These are phyloP conservation scores for Drosophila mercatorum DNA, from an alignment of 2,888 invertebrate species.

Conservation along the genomic window DNA sequence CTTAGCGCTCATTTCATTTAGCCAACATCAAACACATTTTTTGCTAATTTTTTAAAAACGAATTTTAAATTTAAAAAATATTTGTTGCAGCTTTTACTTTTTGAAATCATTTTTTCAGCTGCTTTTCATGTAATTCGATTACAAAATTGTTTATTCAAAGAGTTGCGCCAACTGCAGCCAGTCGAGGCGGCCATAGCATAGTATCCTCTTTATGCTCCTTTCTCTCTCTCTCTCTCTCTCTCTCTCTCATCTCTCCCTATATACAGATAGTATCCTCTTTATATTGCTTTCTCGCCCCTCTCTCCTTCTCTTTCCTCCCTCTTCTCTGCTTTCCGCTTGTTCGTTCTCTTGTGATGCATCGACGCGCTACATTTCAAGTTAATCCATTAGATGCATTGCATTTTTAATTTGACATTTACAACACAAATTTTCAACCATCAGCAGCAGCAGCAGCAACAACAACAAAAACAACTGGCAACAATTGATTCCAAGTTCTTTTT, in stretches of 20 bases:
- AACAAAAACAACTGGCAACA: constrained; percentile 20
- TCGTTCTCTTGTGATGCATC: constrained; percentile 61
- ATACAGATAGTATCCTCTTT: too few species aligned
- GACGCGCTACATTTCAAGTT: constrained; percentile 65
- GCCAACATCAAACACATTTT: neutral
- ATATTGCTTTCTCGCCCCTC: too few species aligned
- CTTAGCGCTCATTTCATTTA: neutral
- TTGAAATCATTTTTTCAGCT: constrained; percentile 25
- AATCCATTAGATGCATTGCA: constrained; percentile 77
- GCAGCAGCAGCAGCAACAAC: constrained; percentile 14
- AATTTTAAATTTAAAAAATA: neutral
- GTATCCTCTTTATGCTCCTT: too few species aligned
- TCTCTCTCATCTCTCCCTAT: too few species aligned
- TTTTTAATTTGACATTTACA: constrained; percentile 78
- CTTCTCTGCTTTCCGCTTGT: neutral
- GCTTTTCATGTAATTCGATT: constrained; percentile 50
- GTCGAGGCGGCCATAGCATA: neutral
- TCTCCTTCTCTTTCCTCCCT: neutral
- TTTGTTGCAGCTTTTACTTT: neutral
- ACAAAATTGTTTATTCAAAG: constrained; percentile 56
- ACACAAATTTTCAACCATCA: constrained; percentile 57
- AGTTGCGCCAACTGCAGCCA: constrained; percentile 35
- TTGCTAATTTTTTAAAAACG: neutral
- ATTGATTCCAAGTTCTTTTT: constrained; percentile 17
- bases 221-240: neutral